phyloP scores from a whole-genome alignment of 1,140 invertebrate species.

The Meloidogyne hapla region DNA sequence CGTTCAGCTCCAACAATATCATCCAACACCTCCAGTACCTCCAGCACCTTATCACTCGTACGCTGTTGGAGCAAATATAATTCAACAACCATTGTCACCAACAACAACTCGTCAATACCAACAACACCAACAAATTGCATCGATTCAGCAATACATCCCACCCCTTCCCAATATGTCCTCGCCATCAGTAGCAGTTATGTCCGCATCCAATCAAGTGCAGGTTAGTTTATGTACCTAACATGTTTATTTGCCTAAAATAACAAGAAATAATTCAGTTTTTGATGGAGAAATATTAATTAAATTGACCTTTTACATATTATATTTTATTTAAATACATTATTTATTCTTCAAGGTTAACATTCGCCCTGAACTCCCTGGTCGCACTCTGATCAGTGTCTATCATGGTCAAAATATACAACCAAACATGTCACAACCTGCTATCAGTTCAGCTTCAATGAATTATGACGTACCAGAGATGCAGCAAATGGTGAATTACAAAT shows the following conservation, averaged over 20 bases:
- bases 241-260: too few species aligned
- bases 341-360: constrained; percentile 53
- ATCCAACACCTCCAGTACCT: not conserved
- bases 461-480: not conserved
- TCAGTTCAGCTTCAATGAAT: constrained; percentile 22
- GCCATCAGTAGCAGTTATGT: constrained; percentile 28
- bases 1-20: not conserved
- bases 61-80: not conserved
- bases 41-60: not conserved
- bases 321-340: too few species aligned
- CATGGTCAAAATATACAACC: constrained; percentile 47
- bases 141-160: not conserved
- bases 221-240: constrained; percentile 8
- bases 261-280: too few species aligned
- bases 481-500: not conserved
- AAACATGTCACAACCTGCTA: constrained; percentile 5
- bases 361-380: constrained; percentile 47
- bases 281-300: too few species aligned
- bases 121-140: constrained; percentile 13
- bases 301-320: too few species aligned
- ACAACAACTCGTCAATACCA: constrained; percentile 27
- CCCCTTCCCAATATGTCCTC: not conserved
- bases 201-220: constrained; percentile 27
- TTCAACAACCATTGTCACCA: constrained; percentile 17
- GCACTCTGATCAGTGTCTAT: constrained; percentile 57